Percentiles rank a stretch among this genome's conserved stretches.
These are phyloP conservation scores for Bruchidius siliquastri DNA, from an alignment of 2,888 invertebrate species.

Conservation along the genomic window DNA sequence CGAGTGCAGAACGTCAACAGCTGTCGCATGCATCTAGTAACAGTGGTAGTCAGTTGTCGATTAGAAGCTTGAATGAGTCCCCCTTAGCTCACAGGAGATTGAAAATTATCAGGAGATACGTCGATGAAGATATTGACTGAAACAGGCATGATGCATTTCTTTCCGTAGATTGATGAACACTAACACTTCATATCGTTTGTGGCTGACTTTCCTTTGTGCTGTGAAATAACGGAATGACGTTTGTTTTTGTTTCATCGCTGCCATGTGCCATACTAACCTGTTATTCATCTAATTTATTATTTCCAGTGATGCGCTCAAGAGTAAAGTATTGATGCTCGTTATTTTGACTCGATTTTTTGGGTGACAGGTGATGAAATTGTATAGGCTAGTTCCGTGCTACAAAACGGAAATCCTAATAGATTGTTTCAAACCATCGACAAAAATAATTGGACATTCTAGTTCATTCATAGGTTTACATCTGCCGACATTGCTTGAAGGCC, in stretches of 20 bases:
- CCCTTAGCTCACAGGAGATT: constrained; percentile 31
- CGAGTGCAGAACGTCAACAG: constrained; percentile 7
- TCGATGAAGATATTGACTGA: constrained; percentile 34
- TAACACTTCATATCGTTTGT: constrained; percentile 15
- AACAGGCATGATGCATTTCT: constrained; percentile 27
- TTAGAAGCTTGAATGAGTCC: constrained; percentile 28
- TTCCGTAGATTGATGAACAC: constrained; percentile 5
- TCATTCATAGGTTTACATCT: no score
- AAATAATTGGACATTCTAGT: no score
- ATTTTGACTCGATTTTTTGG: no score
- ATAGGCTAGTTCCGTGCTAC: no score
- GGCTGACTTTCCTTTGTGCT: constrained; percentile 10
- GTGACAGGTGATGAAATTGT: no score
- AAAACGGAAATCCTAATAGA: no score
- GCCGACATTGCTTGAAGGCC: no score
- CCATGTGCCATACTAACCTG: background rate
- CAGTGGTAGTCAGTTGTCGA: constrained; percentile 26
- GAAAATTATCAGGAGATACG: constrained; percentile 33
- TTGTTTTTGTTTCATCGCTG: background rate
- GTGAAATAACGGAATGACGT: background rate
- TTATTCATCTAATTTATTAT: no score
- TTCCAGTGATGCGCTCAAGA: no score
- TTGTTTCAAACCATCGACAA: no score
- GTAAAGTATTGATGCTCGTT: no score
- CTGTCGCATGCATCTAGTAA: constrained; percentile 10